Conservation (phyloP, 2,888 invertebrate species). For the Germaria angustata region DNA sequence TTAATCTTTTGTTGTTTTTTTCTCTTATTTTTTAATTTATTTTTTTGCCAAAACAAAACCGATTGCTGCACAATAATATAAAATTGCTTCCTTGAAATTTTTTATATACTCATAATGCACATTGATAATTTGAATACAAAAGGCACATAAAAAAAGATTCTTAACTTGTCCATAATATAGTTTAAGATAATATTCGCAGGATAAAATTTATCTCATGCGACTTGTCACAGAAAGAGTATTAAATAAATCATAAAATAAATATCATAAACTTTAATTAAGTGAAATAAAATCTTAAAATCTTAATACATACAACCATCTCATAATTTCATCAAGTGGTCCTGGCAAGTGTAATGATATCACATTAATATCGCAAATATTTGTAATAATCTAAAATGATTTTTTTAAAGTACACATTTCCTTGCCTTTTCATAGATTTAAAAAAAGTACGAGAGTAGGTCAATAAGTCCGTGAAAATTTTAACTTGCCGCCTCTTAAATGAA, state of each 20-base stretch:
- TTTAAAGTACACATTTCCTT: no score
- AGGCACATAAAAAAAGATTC: not conserved
- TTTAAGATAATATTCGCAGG: not conserved
- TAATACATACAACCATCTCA: no score
- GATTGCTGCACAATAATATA: not conserved
- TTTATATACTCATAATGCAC: not conserved
- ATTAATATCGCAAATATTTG: no score
- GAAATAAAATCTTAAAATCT: not conserved
- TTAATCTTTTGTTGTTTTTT: not conserved
- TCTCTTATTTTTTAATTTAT: no score
- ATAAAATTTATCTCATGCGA: not conserved
- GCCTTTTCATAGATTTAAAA: no score
- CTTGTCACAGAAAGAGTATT: not conserved
- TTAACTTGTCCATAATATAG: not conserved
- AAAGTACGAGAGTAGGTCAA: no score
- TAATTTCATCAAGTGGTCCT: no score
- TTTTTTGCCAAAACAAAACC: not conserved
- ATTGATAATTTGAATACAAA: not conserved
- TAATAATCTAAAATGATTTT: no score
- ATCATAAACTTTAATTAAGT: not conserved
- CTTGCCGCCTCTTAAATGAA: no score
- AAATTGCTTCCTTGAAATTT: conserved; percentile 31
- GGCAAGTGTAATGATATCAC: no score
- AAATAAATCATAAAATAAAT: not conserved
- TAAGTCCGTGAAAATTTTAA: no score